Evolutionary conservation across 1,140 invertebrate species (phyloP).

Genomic region (Ceratoteleas bidentatus): DNA sequence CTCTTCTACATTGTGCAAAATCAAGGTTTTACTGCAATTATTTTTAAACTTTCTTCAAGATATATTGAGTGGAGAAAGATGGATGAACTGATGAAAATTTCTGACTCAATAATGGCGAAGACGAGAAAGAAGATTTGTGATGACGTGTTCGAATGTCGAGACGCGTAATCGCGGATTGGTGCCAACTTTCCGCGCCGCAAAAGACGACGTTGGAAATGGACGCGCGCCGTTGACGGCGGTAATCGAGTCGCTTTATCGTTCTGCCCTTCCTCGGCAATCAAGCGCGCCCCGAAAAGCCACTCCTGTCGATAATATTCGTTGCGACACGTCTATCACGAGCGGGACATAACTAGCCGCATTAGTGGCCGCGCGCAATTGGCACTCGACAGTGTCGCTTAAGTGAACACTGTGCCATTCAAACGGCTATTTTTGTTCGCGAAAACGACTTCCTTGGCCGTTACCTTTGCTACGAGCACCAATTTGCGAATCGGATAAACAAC

Average conservation of each 20-base stretch:
- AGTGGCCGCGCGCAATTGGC: conserved; percentile 50
- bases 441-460: conserved; percentile 30
- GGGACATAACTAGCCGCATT: conserved; percentile 59
- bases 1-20: no score
- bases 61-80: no score
- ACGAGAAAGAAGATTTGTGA: no score
- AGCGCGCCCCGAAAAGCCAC: conserved; percentile 67
- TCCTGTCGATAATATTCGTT: conserved; percentile 68
- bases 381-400: conserved; percentile 43
- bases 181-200: background rate
- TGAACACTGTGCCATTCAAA: conserved; percentile 33
- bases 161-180: no score
- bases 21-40: no score
- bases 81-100: no score
- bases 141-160: no score
- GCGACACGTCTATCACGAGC: conserved; percentile 61
- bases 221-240: conserved; percentile 45
- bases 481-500: background rate
- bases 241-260: conserved; percentile 65
- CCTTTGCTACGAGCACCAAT: background rate
- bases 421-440: conserved; percentile 38
- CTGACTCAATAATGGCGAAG: no score
- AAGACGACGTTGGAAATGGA: conserved; percentile 38
- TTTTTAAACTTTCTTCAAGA: no score
- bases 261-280: conserved; percentile 63